Evolutionary conservation across 1,140 invertebrate genomes (phyloP).

Genomic region (Drosophila ironensis): DNA sequence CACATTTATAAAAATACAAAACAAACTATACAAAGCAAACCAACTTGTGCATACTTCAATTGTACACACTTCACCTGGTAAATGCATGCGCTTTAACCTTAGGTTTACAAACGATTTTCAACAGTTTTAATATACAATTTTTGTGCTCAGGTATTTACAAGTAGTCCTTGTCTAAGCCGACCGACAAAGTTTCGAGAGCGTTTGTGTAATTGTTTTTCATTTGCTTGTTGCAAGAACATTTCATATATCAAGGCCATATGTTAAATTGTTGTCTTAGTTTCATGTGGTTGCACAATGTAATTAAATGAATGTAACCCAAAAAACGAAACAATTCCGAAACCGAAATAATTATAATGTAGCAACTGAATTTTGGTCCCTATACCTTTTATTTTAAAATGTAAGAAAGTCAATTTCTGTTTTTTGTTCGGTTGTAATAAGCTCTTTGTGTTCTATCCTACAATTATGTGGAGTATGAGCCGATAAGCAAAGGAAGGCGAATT

Average conservation of each 20-base stretch:
- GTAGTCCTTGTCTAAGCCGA: neutral
- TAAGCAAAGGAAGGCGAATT: neutral
- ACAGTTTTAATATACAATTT: conserved; percentile 37
- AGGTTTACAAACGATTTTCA: conserved; percentile 15
- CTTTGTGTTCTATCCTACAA: conserved; percentile 17
- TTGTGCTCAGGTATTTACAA: conserved; percentile 32
- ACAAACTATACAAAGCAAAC: conserved; percentile 60
- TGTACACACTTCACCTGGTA: conserved; percentile 26
- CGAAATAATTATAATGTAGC: conserved; percentile 26
- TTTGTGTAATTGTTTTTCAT: conserved; percentile 1
- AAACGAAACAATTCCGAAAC: neutral
- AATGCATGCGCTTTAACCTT: conserved; percentile 28
- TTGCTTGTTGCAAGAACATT: conserved; percentile 15
- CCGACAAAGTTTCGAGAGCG: conserved; percentile 13
- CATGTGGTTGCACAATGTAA: neutral
- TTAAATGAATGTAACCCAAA: conserved; percentile 1
- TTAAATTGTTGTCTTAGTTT: conserved; percentile 36
- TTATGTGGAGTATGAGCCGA: neutral
- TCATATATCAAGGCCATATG: conserved; percentile 61
- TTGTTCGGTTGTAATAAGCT: conserved; percentile 40
- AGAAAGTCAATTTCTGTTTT: neutral
- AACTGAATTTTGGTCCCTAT: conserved; percentile 68
- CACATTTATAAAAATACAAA: conserved; percentile 75
- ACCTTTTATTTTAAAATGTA: conserved; percentile 12
- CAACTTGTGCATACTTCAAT: conserved; percentile 22